A percentile compares a stretch with the other conserved stretches of the same genome.
Evolutionary conservation across 2,888 invertebrate genomes (phyloP).

Genomic region (Amphipyra tragopoginis): DNA sequence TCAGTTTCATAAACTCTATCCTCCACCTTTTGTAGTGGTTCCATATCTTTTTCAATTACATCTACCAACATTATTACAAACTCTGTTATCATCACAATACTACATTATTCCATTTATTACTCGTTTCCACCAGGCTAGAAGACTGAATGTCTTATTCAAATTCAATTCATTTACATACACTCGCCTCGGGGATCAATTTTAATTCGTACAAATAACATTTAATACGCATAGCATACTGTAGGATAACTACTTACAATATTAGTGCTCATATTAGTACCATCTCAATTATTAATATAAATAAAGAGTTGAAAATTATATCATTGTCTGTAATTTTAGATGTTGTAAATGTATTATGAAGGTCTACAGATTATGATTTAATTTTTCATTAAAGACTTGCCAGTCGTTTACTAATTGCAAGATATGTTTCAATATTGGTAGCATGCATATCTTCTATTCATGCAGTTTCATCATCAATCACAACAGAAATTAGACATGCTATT

Average conservation of each 20-base stretch:
- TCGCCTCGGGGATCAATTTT: constrained; percentile 12
- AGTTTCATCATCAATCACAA: constrained; percentile 9
- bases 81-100: constrained; percentile 1
- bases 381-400: no score
- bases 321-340: no score
- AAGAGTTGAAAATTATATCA: background rate
- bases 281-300: no score
- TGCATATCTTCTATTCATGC: background rate
- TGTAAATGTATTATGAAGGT: no score
- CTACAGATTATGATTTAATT: no score
- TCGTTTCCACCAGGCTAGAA: background rate
- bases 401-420: no score
- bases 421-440: no score
- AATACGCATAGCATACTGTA: background rate
- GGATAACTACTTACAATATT: background rate
- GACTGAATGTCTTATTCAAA: constrained; percentile 36
- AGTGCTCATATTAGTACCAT: background rate
- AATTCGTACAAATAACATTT: constrained; percentile 1
- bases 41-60: constrained; percentile 25
- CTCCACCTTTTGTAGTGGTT: background rate
- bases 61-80: constrained; percentile 4
- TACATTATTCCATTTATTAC: constrained; percentile 10
- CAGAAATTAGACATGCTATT: background rate
- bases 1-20: constrained; percentile 15
- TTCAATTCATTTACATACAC: constrained; percentile 30